These are phyloP conservation scores for Lucilia cuprina DNA, from an alignment of 1,140 invertebrate species.

Conservation along the genomic window DNA sequence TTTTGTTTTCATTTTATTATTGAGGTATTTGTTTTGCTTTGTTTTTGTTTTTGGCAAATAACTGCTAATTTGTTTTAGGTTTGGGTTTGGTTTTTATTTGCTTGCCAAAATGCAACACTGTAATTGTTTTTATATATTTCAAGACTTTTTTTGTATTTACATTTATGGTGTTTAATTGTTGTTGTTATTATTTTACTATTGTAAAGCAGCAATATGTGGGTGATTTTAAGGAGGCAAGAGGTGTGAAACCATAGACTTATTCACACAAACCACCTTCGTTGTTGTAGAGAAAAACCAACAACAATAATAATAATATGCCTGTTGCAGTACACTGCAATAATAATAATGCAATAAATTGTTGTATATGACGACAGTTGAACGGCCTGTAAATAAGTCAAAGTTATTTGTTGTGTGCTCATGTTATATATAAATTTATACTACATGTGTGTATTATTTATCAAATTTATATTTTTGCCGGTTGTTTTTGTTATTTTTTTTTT, in stretches of 20 bases:
- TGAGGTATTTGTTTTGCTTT: no score
- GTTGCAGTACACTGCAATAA: conserved; percentile 3
- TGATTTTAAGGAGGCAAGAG: neutral
- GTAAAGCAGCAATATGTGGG: neutral
- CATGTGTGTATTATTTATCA: neutral
- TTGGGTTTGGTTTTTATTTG: neutral
- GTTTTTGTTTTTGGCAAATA: neutral
- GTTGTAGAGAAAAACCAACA: no score
- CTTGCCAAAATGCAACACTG: neutral
- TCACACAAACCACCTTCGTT: no score
- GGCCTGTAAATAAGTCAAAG: conserved; percentile 63
- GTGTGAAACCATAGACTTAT: neutral
- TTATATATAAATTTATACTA: neutral
- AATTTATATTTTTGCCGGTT: conserved; percentile 23
- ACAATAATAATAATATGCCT: neutral
- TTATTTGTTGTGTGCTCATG: conserved; percentile 40
- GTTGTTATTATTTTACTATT: conserved; percentile 9
- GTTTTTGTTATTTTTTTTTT: neutral
- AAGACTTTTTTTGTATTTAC: neutral
- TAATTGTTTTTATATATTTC: no score
- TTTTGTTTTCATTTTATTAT: neutral
- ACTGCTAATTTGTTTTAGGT: neutral
- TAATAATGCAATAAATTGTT: neutral
- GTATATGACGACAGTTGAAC: conserved; percentile 50
- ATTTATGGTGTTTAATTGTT: neutral